Conservation (phyloP, 1,140 invertebrate genomes). For the Tetragonula clypearis region DNA sequence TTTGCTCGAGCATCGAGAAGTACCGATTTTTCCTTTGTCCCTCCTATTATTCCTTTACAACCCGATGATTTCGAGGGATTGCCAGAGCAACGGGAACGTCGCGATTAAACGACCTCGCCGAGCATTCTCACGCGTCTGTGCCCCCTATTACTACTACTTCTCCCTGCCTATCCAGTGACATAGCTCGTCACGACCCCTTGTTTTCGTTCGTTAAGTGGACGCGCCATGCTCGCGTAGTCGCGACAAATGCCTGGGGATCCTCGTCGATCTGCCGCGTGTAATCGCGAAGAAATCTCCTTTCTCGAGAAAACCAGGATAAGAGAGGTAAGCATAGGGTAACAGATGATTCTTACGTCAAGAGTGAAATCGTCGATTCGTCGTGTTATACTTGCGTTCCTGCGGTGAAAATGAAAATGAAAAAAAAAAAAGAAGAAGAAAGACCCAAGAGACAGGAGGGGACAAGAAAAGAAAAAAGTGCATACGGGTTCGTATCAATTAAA, state of each 20-base stretch:
- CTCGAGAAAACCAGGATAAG: background rate
- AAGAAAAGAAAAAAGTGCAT: too few species aligned
- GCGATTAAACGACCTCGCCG: conserved; percentile 31
- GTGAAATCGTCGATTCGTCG: too few species aligned
- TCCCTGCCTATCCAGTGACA: conserved; percentile 39
- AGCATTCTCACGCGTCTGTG: conserved; percentile 40
- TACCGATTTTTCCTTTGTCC: background rate
- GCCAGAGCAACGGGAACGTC: background rate
- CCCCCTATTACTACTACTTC: conserved; percentile 19
- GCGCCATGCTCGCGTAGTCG: background rate
- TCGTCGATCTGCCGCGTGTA: background rate
- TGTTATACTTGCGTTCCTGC: too few species aligned
- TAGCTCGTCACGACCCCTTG: conserved; percentile 41
- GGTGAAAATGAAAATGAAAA: too few species aligned
- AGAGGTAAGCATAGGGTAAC: background rate
- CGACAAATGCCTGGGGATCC: background rate
- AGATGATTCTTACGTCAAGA: background rate
- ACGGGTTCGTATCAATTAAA: conserved; percentile 15
- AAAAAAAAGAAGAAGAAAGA: too few species aligned
- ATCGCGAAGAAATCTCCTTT: background rate
- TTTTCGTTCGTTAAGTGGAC: conserved; percentile 33
- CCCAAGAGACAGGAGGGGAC: too few species aligned
- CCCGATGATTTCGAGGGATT: conserved; percentile 8
- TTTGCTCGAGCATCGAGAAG: background rate
- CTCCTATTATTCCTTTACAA: background rate